Base-by-base conservation (phyloP, 1,140 invertebrate species). In the Ridgeia piscesae region DNA sequence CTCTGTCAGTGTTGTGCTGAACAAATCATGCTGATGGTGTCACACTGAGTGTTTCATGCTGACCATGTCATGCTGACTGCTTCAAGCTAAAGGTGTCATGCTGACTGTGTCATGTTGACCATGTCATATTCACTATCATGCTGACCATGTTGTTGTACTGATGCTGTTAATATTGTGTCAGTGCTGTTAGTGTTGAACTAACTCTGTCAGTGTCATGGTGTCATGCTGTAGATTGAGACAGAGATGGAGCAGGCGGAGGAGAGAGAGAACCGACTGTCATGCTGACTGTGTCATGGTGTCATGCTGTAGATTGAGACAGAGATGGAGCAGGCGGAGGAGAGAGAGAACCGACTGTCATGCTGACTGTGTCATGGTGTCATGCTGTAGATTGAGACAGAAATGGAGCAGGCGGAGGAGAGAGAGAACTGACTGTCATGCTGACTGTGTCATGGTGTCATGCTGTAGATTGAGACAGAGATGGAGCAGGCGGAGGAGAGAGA, bases 361-460 rank as follows among this genome's bases (percentile, higher is more conserved):
- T n/a, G n/a, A n/a, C n/a, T n/a, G n/a, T n/a, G 34, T 35, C 33
- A 42, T 91, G 50, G 6, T 33, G 91, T 88, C 50, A n/a, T 93
- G 92, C 95, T 95, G 17, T 95, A 98, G 97, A 97, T 98, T 93
- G 98, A 98, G 95, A 96, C 94, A 90, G 89, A 90, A 8, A 50
- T 94, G 97, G 92, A 96, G 97, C 95, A 33, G 96, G 95, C 42
- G 96, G 97, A 98, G 94, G 97, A 98, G 92, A 97, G 97, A 93
- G 98, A 99, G 94, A 97, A 97, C 31, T 97, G 97, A 94, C 97
- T 98, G n/a, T n/a, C n/a, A n/a, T n/a, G n/a, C n/a, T n/a, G n/a
- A n/a, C n/a, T n/a, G n/a, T n/a, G 34, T 35, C 33, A 42, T 91
- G 50, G 6, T 33, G 91, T 88, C 50, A n/a, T 93, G 92, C 95